Base-by-base conservation (phyloP, 2,797 vertebrate genomes). In the Lycodopsis pacificus region DNA sequence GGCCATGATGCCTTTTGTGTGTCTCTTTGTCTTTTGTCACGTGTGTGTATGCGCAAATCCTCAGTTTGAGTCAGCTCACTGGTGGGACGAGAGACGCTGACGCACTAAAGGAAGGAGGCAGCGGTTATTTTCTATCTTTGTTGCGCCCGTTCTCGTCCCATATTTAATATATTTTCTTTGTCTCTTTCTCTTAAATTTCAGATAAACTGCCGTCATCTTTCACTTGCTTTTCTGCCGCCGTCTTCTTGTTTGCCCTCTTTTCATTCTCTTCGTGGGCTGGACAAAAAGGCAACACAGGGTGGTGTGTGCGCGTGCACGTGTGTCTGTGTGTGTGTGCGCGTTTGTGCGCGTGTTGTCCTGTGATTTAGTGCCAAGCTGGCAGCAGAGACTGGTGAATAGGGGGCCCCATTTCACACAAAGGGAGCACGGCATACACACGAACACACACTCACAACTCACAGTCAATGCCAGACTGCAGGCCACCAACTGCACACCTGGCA, bases 311-410 rank as follows among this genome's bases (percentile, higher is more conserved):
- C 5, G 1, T 32, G 77, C 15, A 62, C 40, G 58, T 61, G 77
- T 15, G 73, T 49, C n/a, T 61, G 77, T 15, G 73, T 49, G 79
- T 76, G 84, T 65, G 86, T 53, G 81, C 8, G 71, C 5, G 59
- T 27, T 44, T 70, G 80, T 4, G 81, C 22, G 72, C 38, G 62
- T 85, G 82, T 75, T 84, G 86, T 86, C 88, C 91, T 92, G 92
- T 93, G 93, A 94, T 93, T 93, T 92, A 92, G 90, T 94, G 93
- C 93, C 92, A 94, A 93, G 91, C 93, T 93, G 93, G 92, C 93
- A 94, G 88, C 83, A 66, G 79, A 79, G 83, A 74, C 78, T 38
- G 79, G 88, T 93, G 93, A 93, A 94, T 94, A 93, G 93, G 90
- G 87, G 92, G 88, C 93, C 93, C 92, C 86, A 30, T 91, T 92